phyloP scores from a whole-genome alignment of 1,140 invertebrate species.

The Odontomachus brunneus region DNA sequence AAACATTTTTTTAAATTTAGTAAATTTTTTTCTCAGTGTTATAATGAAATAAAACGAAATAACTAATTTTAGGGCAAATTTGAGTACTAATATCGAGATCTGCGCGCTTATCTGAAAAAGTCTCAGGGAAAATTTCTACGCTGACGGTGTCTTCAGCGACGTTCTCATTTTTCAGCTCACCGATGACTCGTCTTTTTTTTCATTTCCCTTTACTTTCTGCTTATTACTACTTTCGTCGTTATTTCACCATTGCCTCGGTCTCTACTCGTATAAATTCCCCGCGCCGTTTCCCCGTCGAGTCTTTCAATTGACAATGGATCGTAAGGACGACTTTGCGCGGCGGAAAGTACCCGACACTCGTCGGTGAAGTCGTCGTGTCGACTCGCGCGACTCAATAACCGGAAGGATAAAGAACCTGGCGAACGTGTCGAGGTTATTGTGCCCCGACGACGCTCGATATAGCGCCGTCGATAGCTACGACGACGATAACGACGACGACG shows the following conservation, averaged over 20 bases:
- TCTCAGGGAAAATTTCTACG: too few species aligned
- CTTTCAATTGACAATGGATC: constrained; percentile 1
- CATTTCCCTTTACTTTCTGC: not conserved
- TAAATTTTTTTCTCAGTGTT: too few species aligned
- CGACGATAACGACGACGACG: constrained; percentile 28
- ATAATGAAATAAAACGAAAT: too few species aligned
- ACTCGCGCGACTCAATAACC: constrained; percentile 31
- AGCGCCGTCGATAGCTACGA: constrained; percentile 27
- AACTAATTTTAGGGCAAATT: too few species aligned
- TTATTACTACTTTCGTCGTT: constrained; percentile 22
- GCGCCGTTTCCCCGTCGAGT: not conserved
- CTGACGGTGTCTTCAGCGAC: too few species aligned
- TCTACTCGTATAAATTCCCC: not conserved
- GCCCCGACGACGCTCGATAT: constrained; percentile 14
- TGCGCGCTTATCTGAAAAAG: too few species aligned
- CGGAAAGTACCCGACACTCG: constrained; percentile 22
- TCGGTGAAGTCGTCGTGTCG: constrained; percentile 3
- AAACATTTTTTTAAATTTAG: too few species aligned
- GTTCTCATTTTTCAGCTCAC: too few species aligned
- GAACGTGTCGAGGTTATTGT: constrained; percentile 45
- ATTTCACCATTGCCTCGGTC: not conserved
- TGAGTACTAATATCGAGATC: too few species aligned
- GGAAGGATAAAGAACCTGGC: constrained; percentile 27
- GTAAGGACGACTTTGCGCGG: constrained; percentile 1
- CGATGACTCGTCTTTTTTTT: too few species aligned